A percentile compares a stretch with the other conserved stretches of the same genome.
Evolutionary conservation across 64 coral and sea anemone species (phyloP).

Genomic region (Montipora capricornis): DNA sequence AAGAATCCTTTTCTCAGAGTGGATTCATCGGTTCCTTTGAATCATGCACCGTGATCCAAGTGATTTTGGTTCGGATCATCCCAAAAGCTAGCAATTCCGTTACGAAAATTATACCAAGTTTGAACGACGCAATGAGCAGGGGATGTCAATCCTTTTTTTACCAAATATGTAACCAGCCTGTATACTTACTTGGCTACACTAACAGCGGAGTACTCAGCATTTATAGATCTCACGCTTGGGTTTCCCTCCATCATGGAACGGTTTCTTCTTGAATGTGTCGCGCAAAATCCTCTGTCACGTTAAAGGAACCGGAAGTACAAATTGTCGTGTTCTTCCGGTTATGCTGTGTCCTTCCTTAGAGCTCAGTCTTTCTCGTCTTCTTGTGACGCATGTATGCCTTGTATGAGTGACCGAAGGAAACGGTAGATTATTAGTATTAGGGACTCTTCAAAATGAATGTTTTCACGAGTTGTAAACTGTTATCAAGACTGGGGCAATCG

Average conservation of each 20-base stretch:
- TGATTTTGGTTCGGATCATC: too few relatives aligned
- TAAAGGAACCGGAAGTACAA: neutral
- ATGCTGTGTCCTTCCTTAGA: neutral
- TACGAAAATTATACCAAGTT: too few relatives aligned
- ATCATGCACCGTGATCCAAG: too few relatives aligned
- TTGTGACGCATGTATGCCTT: conserved; percentile 34
- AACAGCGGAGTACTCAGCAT: conserved; percentile 8
- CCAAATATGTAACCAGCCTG: neutral
- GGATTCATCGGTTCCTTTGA: too few relatives aligned
- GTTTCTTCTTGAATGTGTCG: neutral
- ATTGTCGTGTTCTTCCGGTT: neutral
- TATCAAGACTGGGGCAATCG: conserved; percentile 73
- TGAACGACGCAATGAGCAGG: neutral
- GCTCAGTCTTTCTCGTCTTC: conserved; percentile 15
- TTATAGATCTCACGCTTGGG: neutral
- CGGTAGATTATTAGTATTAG: neutral
- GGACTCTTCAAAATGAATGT: conserved; percentile 67
- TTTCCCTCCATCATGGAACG: neutral
- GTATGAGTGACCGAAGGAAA: neutral
- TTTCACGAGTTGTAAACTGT: conserved; percentile 65
- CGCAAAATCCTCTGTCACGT: neutral
- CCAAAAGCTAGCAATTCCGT: too few relatives aligned
- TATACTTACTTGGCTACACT: conserved; percentile 7
- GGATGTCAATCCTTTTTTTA: neutral
- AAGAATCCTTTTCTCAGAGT: too few relatives aligned